phyloP scores from a whole-genome alignment of 2,888 invertebrate species.

The Spisula subtruncata region DNA sequence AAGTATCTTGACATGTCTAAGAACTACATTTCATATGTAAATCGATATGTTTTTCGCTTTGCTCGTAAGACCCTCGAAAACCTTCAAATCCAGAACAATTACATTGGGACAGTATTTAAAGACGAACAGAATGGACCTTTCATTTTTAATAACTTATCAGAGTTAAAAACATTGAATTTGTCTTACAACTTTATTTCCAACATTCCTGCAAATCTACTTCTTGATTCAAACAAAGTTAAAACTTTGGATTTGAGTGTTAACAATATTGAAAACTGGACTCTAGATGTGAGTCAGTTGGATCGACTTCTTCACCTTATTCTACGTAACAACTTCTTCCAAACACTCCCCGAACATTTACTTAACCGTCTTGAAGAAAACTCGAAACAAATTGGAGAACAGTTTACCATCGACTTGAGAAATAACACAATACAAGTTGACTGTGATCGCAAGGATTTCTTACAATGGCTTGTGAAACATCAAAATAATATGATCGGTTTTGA shows the following conservation, averaged over 20 bases:
- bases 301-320: slow-evolving; percentile 18
- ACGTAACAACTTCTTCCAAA: background rate
- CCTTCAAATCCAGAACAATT: slow-evolving; percentile 16
- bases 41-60: slow-evolving; percentile 35
- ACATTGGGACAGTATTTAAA: background rate
- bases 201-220: slow-evolving; percentile 25
- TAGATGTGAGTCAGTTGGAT: slow-evolving; percentile 6
- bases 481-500: slow-evolving; percentile 34
- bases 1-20: slow-evolving; percentile 29
- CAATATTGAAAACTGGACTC: slow-evolving; percentile 27
- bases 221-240: background rate
- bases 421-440: slow-evolving; percentile 36
- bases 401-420: slow-evolving; percentile 33
- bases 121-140: background rate
- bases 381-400: background rate
- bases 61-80: background rate
- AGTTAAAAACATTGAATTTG: slow-evolving; percentile 14
- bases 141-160: slow-evolving; percentile 13
- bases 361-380: slow-evolving; percentile 30
- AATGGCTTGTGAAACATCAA: background rate
- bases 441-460: slow-evolving; percentile 30
- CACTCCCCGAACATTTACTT: background rate
- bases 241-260: slow-evolving; percentile 46
- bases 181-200: slow-evolving; percentile 26
- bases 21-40: slow-evolving; percentile 33